Base-by-base conservation (phyloP, 2,888 invertebrate genomes). In the Troides oblongomaculatus region DNA sequence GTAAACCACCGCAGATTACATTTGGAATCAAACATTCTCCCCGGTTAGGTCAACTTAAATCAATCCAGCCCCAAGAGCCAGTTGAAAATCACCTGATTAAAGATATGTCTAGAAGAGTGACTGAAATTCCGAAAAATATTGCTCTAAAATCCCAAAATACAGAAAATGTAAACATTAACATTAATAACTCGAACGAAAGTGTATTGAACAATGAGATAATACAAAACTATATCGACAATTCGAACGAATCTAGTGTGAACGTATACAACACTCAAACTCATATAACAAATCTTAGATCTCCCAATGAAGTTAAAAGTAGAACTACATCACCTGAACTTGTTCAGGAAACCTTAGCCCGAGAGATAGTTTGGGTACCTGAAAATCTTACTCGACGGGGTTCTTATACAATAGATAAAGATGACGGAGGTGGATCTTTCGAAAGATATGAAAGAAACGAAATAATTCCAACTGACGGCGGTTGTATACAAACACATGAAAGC, bases 1-100 rank as follows among this genome's bases (percentile, higher is more conserved):
- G 74, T 70, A 89, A 79, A 76, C 86, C 89, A 21, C 91, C 90
- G 36, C 90, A 91, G 74, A 92, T 92, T 79, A 96, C 96, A 73
- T 97, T 97, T 81, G 97, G 97, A 75, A 97, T 97, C 79, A 96
- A 96, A 85, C 97, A 97, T 87, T 97, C 97, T n/a, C 96, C 95
- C 23, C 95, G 95, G 79, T 93, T 94, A 75, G 94, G 94, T 21
- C 93, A 93, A 75, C 77, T 93, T 23, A 91, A 84, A 78, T 87
- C 86, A 10, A 80, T 90, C 60, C 78, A 85, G 21, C 77, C 83
- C 17, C 73, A 77, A 62, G 80, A 76, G 39, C 67, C 80, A 7
- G 71, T 70, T 50, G 79, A 83, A 57, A 78, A 74, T 70, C 75
- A 71, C 62, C 10, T 17, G 21, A 21, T 72, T 12, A 76, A 72